Base-by-base conservation (phyloP, 2,113 vertebrate genomes). In the Montifringilla adamsi region DNA sequence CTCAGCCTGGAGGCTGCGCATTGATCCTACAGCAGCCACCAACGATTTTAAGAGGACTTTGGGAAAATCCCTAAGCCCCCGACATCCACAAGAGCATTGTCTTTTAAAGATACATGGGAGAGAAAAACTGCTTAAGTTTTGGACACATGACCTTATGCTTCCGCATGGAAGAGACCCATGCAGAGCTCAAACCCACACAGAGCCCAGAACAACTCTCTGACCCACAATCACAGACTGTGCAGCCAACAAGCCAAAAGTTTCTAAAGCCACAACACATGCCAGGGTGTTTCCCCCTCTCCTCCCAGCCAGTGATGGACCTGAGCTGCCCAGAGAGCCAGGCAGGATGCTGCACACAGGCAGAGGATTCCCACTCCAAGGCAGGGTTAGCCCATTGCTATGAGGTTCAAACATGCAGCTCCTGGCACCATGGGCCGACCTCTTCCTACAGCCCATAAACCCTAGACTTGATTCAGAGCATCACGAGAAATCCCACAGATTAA, bases 81-180 rank as follows among this genome's bases (percentile, higher is more conserved):
- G 60, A 7, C 24, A 73, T 14, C 33, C 14, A 7, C 18, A n/a
- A 26, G 39, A 60, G 11, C 5, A 3, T n/a, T 63, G 10, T 8
- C 41, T 78, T 69, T 79, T 18, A n/a, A 18, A 79, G 33, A 28
- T 3, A 31, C 0, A 0, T 0, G 8, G 17, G 44, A 50, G 63
- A 79, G 8, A 39, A 31, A 79, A 86, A 46, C 15, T 55, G 22
- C 22, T 76, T 12, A 3, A 11, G 7, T 23, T 84, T 35, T 59
- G 49, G 37, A 35, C 11, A 49, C 8, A 2, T 0, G 0, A 19
- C 14, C 28, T 39, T 49, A 59, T 27, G 22, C 28, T 56, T 47
- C n/a, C 0, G 0, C 7, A 33, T 4, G 24, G 28, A 87, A 55
- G 2, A 10, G 10, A 44, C 39, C 8, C 8, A 22, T 0, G 4